These are phyloP conservation scores for Marronus borbonicus DNA, from an alignment of 2,888 invertebrate genomes.

Conservation along the genomic window DNA sequence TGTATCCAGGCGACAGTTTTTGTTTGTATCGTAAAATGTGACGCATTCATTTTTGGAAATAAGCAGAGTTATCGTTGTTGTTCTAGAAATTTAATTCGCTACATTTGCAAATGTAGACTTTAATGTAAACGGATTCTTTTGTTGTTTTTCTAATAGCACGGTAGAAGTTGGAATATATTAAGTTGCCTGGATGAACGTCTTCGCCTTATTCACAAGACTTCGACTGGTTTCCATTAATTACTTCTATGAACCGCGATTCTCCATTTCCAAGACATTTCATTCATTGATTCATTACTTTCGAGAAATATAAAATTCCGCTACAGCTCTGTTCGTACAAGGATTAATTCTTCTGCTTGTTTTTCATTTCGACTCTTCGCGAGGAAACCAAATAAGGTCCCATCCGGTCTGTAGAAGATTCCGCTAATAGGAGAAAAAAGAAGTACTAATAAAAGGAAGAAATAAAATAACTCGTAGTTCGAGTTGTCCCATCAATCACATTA, in stretches of 20 bases:
- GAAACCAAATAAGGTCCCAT: constrained; percentile 36
- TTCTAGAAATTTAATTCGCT: no score
- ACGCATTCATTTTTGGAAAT: not conserved
- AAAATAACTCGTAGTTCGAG: not conserved
- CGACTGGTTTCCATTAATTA: constrained; percentile 38
- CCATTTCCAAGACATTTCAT: constrained; percentile 44
- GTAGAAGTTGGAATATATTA: no score
- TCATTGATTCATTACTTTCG: constrained; percentile 48
- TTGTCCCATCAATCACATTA: not conserved
- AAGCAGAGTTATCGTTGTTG: not conserved
- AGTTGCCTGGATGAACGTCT: no score
- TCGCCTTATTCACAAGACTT: no score
- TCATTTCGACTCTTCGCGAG: constrained; percentile 10
- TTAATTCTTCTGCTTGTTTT: constrained; percentile 10
- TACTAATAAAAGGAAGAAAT: not conserved
- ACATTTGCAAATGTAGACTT: no score
- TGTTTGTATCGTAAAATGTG: constrained; percentile 25
- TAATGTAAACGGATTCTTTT: no score
- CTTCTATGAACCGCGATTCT: constrained; percentile 30
- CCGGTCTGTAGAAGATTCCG: constrained; percentile 31
- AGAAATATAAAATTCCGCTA: constrained; percentile 43
- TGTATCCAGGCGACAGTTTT: constrained; percentile 21
- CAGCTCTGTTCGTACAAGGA: constrained; percentile 27
- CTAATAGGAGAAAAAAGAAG: constrained; percentile 5
- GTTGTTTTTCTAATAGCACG: no score